Evolutionary conservation across 1,140 invertebrate genomes (phyloP), one percentile per base, ranked within the genome.

Genomic region (Heliconius eleuchia): DNA sequence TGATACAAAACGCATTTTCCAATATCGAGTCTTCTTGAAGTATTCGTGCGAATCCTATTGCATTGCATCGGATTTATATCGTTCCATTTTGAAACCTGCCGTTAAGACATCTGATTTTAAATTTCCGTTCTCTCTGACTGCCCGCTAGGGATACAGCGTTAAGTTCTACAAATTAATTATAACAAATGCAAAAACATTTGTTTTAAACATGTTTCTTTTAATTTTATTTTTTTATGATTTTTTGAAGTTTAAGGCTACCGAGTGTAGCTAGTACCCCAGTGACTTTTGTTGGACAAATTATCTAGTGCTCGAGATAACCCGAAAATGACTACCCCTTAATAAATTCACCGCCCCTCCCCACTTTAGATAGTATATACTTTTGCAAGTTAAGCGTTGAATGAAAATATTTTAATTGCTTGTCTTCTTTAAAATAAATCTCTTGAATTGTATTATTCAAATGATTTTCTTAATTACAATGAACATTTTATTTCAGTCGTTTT

Each of bases 281-380:
- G 71, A 78, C 73, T 80, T 80, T 77, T 73, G 66, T 70, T 76
- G 60, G 71, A 81, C 80, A 76, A 81, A 78, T 82, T 82, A 71
- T 82, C 70, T 39, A 73, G 76, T 71, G 74, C 77, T 74, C 18
- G 42, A 79, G 80, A 82, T 82, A 79, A 79, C 73, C 76, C 76
- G 39, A 73, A 73, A 73, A 27, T 77, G 30, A 73, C 50, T 73
- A 30, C 71, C 50, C 79, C 75, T 80, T 27, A 66, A 52, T 70
- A 77, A 80, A 73, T 80, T 30, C 2, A 13, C 52, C 18, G 19
- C 79, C 74, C n/a, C 34, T 34, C 7, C 9, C 34, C 37, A 39
- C 30, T 60, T 37, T 71, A 72, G 57, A 71, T 42, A 72, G 71
- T 37, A 72, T n/a, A 72, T 72, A 37, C 71, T 72, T 72, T 42